Conservation (phyloP, 2,113 vertebrate genomes). For the Zapus hudsonius region DNA sequence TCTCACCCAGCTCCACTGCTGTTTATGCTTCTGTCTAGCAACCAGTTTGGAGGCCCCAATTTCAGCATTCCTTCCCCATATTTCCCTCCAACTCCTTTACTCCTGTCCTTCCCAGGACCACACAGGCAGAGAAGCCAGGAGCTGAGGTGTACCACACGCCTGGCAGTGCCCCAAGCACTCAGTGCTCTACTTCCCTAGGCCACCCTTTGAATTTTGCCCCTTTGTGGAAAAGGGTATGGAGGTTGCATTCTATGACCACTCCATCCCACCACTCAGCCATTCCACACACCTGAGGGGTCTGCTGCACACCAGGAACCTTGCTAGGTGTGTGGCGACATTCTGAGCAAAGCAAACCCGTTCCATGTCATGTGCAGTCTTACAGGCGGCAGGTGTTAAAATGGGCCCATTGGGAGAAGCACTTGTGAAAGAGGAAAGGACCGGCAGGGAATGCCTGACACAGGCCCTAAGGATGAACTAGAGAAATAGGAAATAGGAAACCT, state of each 20-base stretch:
- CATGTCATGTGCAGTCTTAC: no score
- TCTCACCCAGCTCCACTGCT: no score
- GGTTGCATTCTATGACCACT: no score
- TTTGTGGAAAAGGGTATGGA: background rate
- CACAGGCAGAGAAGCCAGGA: background rate
- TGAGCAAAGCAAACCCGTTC: background rate
- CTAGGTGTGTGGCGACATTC: accelerated
- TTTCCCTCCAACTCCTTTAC: no score
- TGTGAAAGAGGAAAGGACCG: background rate
- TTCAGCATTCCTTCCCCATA: background rate
- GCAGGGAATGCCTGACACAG: accelerated
- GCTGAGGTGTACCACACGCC: accelerated
- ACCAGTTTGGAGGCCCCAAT: background rate
- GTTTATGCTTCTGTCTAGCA: background rate
- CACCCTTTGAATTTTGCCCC: background rate
- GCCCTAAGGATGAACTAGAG: no score
- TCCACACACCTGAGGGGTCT: accelerated
- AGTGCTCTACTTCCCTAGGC: background rate
- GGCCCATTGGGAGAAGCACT: background rate
- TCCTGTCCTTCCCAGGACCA: accelerated
- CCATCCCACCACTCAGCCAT: accelerated
- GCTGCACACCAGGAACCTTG: no score
- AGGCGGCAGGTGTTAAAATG: background rate
- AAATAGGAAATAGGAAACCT: accelerated
- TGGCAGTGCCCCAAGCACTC: background rate